Evolutionary conservation across 2,113 vertebrate species (phyloP), one percentile per base, ranked within the genome.

Genomic region (Charadrius vociferus): DNA sequence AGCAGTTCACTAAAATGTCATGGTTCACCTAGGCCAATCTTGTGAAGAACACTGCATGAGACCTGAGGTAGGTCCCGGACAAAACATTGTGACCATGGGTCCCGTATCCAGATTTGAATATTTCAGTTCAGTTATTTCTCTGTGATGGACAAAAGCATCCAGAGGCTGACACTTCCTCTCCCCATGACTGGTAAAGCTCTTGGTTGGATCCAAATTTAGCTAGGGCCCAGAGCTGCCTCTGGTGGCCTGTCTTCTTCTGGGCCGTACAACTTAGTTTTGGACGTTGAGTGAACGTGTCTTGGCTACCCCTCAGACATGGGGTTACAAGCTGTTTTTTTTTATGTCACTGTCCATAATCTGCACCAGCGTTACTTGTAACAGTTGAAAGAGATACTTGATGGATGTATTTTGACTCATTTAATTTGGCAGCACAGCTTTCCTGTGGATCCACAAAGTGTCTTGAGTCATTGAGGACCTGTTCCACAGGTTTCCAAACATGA

Each of bases 41-140:
- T 1, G 1, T 29, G 43, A 61, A 55, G 50, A 79, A 47, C 22
- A 17, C 5, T 1, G 0, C 7, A 6, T 15, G 7, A 20, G 26
- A 62, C n/a, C 34, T 29, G 32, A 74, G 36, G 61, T 5, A 30
- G 15, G 27, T 26, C 66, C 43, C 32, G 24, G 16, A 34, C 37
- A 82, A 79, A 58, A 36, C 8, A 1, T 12, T 73, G 53, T 62
- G 43, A 77, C 20, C 30, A 1, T 23, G 36, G 18, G 29, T 21
- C 8, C 32, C 18, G 13, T n/a, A 70, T 22, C 32, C 17, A 41
- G 43, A 41, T 77, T 67, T 70, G 21, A 37, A 5, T 67, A 59
- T 55, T 86, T 84, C 15, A 30, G 24, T 55, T 91, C 13, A 30
- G 9, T 41, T 78, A 24, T 16, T 10, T 12, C 24, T 58, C 88